These are phyloP conservation scores for Mycalesis mineus DNA, from an alignment of 2,888 invertebrate species.

Conservation along the genomic window DNA sequence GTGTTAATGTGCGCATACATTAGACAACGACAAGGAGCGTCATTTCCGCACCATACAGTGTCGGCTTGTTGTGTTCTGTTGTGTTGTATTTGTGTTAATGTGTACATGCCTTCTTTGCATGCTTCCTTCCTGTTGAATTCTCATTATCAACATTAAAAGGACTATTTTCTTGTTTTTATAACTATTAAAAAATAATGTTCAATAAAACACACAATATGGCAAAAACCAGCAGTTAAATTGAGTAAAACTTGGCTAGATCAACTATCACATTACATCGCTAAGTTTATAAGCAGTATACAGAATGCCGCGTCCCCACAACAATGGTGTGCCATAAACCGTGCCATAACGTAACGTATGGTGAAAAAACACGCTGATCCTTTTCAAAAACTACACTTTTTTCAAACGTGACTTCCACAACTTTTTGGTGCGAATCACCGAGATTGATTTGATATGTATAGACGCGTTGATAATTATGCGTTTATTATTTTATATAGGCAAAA, in stretches of 20 bases:
- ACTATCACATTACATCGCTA: constrained; percentile 3
- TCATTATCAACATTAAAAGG: too few relatives aligned
- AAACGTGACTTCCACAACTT: constrained; percentile 42
- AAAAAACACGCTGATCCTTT: constrained; percentile 37
- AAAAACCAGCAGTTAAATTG: too few relatives aligned
- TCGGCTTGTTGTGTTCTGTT: too few relatives aligned
- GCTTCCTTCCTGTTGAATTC: too few relatives aligned
- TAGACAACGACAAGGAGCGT: too few relatives aligned
- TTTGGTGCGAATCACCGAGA: constrained; percentile 33
- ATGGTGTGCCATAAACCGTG: constrained; percentile 35
- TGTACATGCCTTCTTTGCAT: too few relatives aligned
- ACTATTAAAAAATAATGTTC: neutral
- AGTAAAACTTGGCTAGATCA: neutral
- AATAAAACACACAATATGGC: too few relatives aligned
- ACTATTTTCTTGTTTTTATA: too few relatives aligned
- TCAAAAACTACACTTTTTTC: constrained; percentile 43
- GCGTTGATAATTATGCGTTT: too few relatives aligned
- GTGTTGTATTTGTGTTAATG: too few relatives aligned
- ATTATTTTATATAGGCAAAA: too few relatives aligned
- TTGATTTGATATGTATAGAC: neutral
- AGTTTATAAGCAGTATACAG: constrained; percentile 17
- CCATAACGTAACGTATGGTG: constrained; percentile 37
- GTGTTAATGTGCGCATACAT: constrained; percentile 44
- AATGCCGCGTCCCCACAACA: constrained; percentile 18
- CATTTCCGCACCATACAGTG: too few relatives aligned